Evolutionary conservation across 2,888 invertebrate genomes (phyloP), one percentile per base, ranked within the genome.

Genomic region (Xylota segnis): DNA sequence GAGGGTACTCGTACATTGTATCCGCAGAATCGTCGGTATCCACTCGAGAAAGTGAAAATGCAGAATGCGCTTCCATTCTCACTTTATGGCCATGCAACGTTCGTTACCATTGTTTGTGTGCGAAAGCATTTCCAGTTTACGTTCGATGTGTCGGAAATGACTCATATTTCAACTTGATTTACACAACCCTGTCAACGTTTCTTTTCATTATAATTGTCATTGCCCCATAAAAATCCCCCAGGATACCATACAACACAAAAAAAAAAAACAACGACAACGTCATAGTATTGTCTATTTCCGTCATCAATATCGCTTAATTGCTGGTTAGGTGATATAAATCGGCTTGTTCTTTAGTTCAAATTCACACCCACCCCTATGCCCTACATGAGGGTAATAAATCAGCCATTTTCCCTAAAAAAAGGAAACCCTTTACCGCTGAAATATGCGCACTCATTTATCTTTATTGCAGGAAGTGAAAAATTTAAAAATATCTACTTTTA

Each of bases 81-180:
- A 27, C 43, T 29, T 4, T 23, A 27, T 3, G 12, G 23, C 29
- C 54, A 56, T 45, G 63, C 63, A 45, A 63, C 4, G 4, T 63
- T 54, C 14, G 54, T 68, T 68, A 14, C 37, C 56, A 56, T 27
- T 63, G 54, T 61, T 16, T 34, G 45, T 12, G 52, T 5, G 34
- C 12, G 40, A 12, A 52, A 45, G 52, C 45, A 54, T 29, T 54
- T 45, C 47, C 56, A 76, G 54, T 56, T 82, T 37, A 71, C 61
- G 52, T 83, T 66, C 47, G 66, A 78, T 71, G 43, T 61, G 43
- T 61, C 77, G 66, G 77, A 77, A 83, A 61, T 83, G 72, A 83
- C 40, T 77, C 83, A 66, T 83, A 66, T 61, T 72, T 78, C 78
- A 63, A 78, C 72, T 66, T 83, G 72, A 72, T 83, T 83, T 83